phyloP scores from a whole-genome alignment of 2,113 vertebrate genomes.

The Tympanuchus pallidicinctus region DNA sequence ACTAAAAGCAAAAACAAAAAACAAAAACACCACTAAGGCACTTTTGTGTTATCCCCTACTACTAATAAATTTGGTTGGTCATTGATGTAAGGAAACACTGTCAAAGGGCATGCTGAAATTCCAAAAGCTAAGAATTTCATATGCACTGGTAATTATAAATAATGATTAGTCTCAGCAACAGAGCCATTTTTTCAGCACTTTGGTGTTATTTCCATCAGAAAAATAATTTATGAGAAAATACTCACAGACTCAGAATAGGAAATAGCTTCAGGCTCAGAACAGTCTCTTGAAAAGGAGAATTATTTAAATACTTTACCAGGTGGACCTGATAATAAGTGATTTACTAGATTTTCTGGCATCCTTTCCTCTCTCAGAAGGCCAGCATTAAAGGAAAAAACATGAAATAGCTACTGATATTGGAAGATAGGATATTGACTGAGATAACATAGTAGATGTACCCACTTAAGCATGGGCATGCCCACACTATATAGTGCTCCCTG shows the following conservation, averaged over 20 bases:
- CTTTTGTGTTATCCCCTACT: neutral
- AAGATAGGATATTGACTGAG: neutral
- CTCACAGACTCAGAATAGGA: neutral
- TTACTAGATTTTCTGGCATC: neutral
- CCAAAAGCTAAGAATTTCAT: neutral
- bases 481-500: neutral
- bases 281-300: neutral
- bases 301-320: neutral
- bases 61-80: neutral
- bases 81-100: neutral
- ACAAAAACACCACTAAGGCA: neutral
- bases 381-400: neutral
- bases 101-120: neutral
- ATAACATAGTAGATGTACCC: neutral
- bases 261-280: neutral
- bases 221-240: neutral
- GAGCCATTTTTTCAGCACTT: neutral
- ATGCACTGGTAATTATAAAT: neutral
- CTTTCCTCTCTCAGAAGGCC: neutral
- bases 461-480: accelerated
- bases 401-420: neutral
- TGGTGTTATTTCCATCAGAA: neutral
- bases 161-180: neutral
- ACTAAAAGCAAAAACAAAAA: neutral
- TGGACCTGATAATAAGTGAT: neutral